Evolutionary conservation across 2,888 invertebrate species (phyloP).

Genomic region (Atethmia centrago): DNA sequence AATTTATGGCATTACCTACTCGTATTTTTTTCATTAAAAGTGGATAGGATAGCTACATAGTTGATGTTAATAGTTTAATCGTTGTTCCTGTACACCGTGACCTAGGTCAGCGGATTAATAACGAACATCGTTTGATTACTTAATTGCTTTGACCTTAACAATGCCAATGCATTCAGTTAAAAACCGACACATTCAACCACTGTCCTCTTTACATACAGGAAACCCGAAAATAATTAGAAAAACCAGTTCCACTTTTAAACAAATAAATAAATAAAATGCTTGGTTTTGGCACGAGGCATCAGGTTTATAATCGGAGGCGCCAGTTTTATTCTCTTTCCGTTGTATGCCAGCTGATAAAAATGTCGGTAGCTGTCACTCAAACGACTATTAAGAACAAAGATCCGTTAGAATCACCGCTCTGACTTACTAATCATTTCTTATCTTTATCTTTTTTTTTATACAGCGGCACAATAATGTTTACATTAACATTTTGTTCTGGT

Average conservation of each 20-base stretch:
- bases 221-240: constrained; percentile 30
- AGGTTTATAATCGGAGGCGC: constrained; percentile 34
- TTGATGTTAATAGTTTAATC: constrained; percentile 36
- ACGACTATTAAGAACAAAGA: constrained; percentile 77
- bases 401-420: constrained; percentile 75
- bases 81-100: constrained; percentile 45
- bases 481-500: constrained; percentile 79
- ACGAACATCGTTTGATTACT: constrained; percentile 33
- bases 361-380: constrained; percentile 65
- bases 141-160: constrained; percentile 44
- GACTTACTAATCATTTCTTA: constrained; percentile 78
- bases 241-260: constrained; percentile 3
- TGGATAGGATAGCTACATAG: constrained; percentile 29
- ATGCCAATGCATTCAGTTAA: constrained; percentile 33
- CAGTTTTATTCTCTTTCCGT: constrained; percentile 50
- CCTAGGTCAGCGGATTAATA: constrained; percentile 29
- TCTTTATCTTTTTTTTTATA: constrained; percentile 80
- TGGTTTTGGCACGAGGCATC: constrained; percentile 45
- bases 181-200: not conserved
- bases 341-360: constrained; percentile 47
- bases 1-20: constrained; percentile 57
- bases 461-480: constrained; percentile 68
- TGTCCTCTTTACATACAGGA: constrained; percentile 10
- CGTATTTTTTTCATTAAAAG: constrained; percentile 3
- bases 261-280: not conserved